Evolutionary conservation across 2,113 vertebrate genomes (phyloP).

Genomic region (Psittacara wagleri): DNA sequence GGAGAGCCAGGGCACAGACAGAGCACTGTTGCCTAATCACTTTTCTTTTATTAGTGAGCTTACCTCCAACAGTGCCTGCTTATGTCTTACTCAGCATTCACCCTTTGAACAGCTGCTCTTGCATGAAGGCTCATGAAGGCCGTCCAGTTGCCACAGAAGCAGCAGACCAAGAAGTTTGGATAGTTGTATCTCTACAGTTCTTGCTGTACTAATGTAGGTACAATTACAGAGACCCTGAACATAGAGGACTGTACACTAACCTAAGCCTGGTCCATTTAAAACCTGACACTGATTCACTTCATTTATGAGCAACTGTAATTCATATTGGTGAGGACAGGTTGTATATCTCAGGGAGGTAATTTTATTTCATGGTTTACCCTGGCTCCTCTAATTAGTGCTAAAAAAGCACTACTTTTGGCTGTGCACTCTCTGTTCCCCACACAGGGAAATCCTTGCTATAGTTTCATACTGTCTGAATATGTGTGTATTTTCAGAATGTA

Average conservation of each 20-base stretch:
- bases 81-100: neutral
- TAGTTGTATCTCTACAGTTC: neutral
- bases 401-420: neutral
- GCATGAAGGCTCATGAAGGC: neutral
- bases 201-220: neutral
- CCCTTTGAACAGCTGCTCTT: neutral
- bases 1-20: neutral
- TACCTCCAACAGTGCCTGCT: neutral
- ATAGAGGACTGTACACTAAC: neutral
- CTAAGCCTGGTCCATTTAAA: neutral
- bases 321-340: neutral
- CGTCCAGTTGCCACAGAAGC: accelerated
- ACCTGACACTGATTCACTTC: neutral
- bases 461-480: neutral
- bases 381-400: neutral
- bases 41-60: constrained; percentile 30
- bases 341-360: neutral
- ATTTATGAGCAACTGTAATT: neutral
- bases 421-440: neutral
- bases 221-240: neutral
- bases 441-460: neutral
- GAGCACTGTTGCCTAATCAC: neutral
- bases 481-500: neutral
- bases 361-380: neutral
- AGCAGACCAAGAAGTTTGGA: neutral